Base-by-base conservation (phyloP, 2,113 vertebrate species). In the Sclerurus mexicanus region DNA sequence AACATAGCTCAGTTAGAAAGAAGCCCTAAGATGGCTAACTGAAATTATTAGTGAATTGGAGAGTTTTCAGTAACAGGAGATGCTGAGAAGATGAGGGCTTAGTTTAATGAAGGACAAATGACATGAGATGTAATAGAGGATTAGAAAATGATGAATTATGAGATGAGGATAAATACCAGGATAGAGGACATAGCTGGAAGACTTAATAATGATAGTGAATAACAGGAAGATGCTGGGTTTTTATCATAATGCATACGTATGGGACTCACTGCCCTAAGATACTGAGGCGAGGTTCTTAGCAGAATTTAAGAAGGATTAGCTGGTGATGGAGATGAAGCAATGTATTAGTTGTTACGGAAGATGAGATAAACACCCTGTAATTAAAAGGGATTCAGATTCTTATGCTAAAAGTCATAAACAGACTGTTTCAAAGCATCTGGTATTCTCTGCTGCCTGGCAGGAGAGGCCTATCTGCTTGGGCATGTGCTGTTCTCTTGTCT, bases 121-220 rank as follows among this genome's bases (percentile, higher is more conserved):
- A 87, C 71, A 74, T 69, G 62, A 60, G 24, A 60, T 84, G 7
- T 66, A 87, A 62, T 46, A 80, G 40, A 85, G 60, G 77, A 79
- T 96, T 92, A 83, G 33, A 83, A 37, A 89, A 84, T 78, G 79
- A 90, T 73, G 68, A 87, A 58, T 81, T 91, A 64, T 74, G 62
- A 37, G 21, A 39, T 87, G 37, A 74, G 7, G 40, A 55, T 64
- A 46, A 74, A 66, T 85, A 60, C 44, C 68, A 60, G 56, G 58
- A 78, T 2, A 25, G 67, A 87, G 42, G 58, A 58, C 4, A 23
- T 47, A 87, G 37, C 77, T 89, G 76, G 35, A 93, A 89, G 39
- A 39, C 73, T 60, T 90, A 76, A 71, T 82, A 71, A 16, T 90
- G n/a, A 37, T 22, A 53, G 28, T 2, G 4, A 69, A n/a, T 85